Base-by-base conservation (phyloP, 2,797 vertebrate genomes). In the Centroberyx gerrardi region DNA sequence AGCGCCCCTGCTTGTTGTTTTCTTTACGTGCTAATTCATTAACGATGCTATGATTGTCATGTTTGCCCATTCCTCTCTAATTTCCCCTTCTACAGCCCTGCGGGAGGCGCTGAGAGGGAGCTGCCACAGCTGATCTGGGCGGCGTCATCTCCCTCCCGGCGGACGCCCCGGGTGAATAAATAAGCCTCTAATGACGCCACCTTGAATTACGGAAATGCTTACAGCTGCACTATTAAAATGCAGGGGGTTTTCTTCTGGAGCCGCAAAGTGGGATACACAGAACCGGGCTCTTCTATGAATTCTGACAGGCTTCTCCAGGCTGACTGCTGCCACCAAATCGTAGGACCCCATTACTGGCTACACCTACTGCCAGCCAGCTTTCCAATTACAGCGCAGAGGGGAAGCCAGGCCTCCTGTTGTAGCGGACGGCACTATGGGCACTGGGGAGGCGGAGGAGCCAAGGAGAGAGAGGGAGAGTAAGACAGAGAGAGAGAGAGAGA, bases 131-230 rank as follows among this genome's bases (percentile, higher is more conserved):
- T 93, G 89, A 95, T 88, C 85, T 74, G 77, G 81, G 86, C 63
- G 81, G 72, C 74, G 81, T 90, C 87, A 84, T 92, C 90, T 81
- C 78, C 85, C 89, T 87, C 76, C 72, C 59, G 53, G 81, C 72
- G 76, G 78, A 84, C 72, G 81, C 84, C 83, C 82, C 36, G 67
- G 88, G 89, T 90, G 92, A 92, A 95, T 93, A 94, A 95, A 95
- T 93, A 92, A 89, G 80, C 68, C 80, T 64, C 90, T 94, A 94
- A 95, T 93, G 91, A 94, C 69, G 86, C 85, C 92, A 91, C 91
- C 91, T 91, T 93, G 91, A 94, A 94, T 94, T 93, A 92, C 69
- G 33, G 84, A 91, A 93, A 88, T 77, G 92, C 93, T 95, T 93
- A 94, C 88, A 92, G 90, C 82, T 84, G 90, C 90, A 90, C 70